Percentiles rank a stretch among this genome's conserved stretches.
phyloP scores from a whole-genome alignment of 1,140 invertebrate genomes.

The Drepana arcuata region DNA sequence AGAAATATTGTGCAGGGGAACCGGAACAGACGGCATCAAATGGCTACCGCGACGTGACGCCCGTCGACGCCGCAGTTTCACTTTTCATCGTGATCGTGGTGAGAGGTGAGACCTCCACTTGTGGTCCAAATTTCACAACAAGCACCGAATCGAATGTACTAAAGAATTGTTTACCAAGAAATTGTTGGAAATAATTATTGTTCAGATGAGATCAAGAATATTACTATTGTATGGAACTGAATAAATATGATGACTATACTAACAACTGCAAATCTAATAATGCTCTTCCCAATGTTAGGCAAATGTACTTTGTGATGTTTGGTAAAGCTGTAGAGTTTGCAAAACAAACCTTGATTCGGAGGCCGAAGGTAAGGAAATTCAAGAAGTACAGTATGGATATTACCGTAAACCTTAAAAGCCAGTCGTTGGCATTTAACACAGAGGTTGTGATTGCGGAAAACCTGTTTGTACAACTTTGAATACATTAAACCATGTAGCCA shows the following conservation, averaged over 20 bases:
- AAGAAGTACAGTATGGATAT: constrained; percentile 5
- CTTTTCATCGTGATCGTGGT: constrained; percentile 62
- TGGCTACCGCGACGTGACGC: constrained; percentile 47
- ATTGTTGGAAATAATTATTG: too few relatives aligned
- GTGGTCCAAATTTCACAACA: constrained; percentile 61
- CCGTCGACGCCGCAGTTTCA: constrained; percentile 54
- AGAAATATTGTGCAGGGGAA: constrained; percentile 32
- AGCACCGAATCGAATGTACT: constrained; percentile 36
- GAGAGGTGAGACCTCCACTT: constrained; percentile 62
- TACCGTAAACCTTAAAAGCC: constrained; percentile 19
- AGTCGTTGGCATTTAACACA: constrained; percentile 29
- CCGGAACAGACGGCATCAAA: constrained; percentile 61
- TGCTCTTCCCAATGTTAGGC: too few relatives aligned
- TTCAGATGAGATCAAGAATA: too few relatives aligned
- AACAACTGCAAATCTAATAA: too few relatives aligned
- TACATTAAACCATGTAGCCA: constrained; percentile 2
- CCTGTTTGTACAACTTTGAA: constrained; percentile 18
- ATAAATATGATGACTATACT: too few relatives aligned
- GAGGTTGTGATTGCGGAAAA: constrained; percentile 22
- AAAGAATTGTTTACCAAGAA: constrained; percentile 19
- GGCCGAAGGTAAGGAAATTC: too few relatives aligned
- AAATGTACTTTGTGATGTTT: too few relatives aligned
- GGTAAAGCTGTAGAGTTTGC: too few relatives aligned
- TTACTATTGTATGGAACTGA: too few relatives aligned
- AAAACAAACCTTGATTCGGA: too few relatives aligned